Evolutionary conservation across 2,888 invertebrate genomes (phyloP), one percentile per base, ranked within the genome.

Genomic region (Eurois occulta): DNA sequence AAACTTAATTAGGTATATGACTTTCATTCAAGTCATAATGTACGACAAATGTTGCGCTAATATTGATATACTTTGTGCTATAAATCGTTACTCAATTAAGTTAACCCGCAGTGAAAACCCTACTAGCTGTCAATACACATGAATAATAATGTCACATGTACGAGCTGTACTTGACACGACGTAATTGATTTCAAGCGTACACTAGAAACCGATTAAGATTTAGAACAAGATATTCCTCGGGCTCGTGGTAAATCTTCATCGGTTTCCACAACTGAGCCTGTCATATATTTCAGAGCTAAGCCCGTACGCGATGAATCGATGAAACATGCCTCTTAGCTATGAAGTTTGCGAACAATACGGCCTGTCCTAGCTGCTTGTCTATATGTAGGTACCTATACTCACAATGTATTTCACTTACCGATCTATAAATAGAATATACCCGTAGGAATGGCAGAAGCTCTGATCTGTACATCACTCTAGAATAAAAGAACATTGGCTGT

Each of bases 341-440:
- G 58, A 68, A 75, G 75, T 80, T 84, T 28, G 70, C n/a, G 58
- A 67, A 80, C 80, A 64, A 48, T 48, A 35, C 43, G 48, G 80
- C 64, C 58, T 80, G 13, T 38, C 32, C 81, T 55, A 32, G n/a
- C 70, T n/a, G 55, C 48, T n/a, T 38, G 64, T n/a, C 58, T 41
- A 5, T 8, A 52, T n/a, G n/a, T n/a, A n/a, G n/a, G n/a, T n/a
- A n/a, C n/a, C n/a, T n/a, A n/a, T 16, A 68, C 32, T 60, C 35
- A 64, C 64, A 28, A 64, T 71, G n/a, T 83, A 68, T 78, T 86
- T 73, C 67, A 86, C 64, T 84, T 67, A 78, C 79, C 38, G 62
- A 73, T 55, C 46, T 64, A 75, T 75, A 43, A 78, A 64, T 80
- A 62, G n/a, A 52, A 16, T n/a, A 48, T 32, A 35, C 38, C 66